These are phyloP conservation scores for Molossus alvarezi DNA, from an alignment of 2,797 vertebrate genomes.

Conservation along the genomic window DNA sequence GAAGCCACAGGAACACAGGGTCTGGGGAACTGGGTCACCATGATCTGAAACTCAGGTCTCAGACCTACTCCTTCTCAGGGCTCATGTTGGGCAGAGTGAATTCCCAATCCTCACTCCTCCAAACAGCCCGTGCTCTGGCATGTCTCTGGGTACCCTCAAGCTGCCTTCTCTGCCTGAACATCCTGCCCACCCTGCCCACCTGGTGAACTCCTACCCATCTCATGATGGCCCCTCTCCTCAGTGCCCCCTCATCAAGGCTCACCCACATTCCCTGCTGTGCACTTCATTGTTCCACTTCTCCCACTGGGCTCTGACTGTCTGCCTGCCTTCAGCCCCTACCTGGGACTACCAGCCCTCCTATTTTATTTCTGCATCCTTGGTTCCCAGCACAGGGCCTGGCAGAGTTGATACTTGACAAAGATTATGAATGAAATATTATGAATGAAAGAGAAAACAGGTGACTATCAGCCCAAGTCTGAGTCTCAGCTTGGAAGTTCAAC, in stretches of 20 bases:
- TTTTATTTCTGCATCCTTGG: background rate
- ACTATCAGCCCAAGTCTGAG: background rate
- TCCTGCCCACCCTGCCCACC: background rate
- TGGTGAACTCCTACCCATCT: background rate
- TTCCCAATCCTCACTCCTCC: background rate
- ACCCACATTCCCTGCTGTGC: background rate
- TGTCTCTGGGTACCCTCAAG: background rate
- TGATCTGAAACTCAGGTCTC: background rate
- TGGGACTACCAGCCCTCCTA: background rate
- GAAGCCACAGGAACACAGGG: background rate
- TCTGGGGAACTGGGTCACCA: background rate
- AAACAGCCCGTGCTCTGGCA: background rate
- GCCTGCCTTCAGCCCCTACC: background rate
- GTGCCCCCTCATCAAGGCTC: background rate
- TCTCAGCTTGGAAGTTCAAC: conserved; percentile 12
- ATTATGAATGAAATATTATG: background rate
- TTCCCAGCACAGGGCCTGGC: background rate
- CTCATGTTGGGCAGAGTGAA: background rate
- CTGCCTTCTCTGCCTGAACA: background rate
- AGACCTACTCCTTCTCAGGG: background rate
- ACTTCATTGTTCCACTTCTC: background rate
- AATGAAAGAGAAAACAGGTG: background rate
- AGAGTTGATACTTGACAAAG: background rate
- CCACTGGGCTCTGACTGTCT: background rate
- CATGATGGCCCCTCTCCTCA: background rate